Evolutionary conservation across 2,888 invertebrate species (phyloP).

Genomic region (Cryptops parisi): DNA sequence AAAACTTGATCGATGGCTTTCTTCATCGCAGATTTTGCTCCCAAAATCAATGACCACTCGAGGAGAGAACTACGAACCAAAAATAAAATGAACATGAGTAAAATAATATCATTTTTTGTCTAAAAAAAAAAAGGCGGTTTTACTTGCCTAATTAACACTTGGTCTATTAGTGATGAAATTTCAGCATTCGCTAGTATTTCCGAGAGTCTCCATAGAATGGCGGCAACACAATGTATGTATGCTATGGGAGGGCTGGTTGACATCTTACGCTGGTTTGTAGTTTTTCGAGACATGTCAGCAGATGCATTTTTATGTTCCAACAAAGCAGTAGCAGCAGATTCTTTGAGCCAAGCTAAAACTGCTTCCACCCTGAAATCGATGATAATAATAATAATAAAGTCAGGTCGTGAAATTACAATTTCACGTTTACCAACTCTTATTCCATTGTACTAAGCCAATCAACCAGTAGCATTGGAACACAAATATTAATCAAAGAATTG

Average conservation of each 20-base stretch:
- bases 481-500: no score
- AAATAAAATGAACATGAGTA: neutral
- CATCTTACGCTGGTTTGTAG: neutral
- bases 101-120: neutral
- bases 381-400: neutral
- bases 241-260: constrained; percentile 6
- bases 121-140: neutral
- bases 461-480: no score
- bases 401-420: no score
- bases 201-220: constrained; percentile 61
- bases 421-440: no score
- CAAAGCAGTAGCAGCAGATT: constrained; percentile 29
- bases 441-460: no score
- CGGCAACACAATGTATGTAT: constrained; percentile 54
- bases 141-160: constrained; percentile 53
- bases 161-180: constrained; percentile 50
- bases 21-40: constrained; percentile 56
- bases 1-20: constrained; percentile 69
- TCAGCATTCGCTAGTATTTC: constrained; percentile 38
- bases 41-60: constrained; percentile 57
- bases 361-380: constrained; percentile 47
- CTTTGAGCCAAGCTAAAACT: constrained; percentile 45
- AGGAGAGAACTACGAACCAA: constrained; percentile 43
- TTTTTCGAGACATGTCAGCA: neutral
- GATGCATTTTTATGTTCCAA: neutral